Percentiles rank a stretch among this genome's conserved stretches.
These are phyloP conservation scores for Heterotis niloticus DNA, from an alignment of 2,113 vertebrate species.

Conservation along the genomic window DNA sequence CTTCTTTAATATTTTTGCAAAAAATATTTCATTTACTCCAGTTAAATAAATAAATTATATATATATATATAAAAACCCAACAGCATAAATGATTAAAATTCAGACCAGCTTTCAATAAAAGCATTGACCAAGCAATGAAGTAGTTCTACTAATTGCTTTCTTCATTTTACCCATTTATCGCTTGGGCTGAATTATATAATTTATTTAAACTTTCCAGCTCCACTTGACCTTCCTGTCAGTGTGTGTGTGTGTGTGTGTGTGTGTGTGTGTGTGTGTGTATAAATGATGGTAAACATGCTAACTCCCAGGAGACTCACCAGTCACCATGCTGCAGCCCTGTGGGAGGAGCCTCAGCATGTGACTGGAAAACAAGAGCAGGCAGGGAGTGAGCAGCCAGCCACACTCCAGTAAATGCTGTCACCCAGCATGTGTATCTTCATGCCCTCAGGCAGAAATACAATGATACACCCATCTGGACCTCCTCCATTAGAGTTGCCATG, in stretches of 20 bases:
- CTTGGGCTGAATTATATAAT: too few relatives aligned
- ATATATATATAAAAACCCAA: too few relatives aligned
- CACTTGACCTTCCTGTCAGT: neutral
- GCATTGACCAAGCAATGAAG: too few relatives aligned
- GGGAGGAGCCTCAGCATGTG: neutral
- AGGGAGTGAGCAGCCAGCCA: neutral
- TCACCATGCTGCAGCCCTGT: neutral
- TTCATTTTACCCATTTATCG: too few relatives aligned
- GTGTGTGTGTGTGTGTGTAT: neutral
- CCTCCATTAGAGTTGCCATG: neutral
- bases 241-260: slow-evolving; percentile 3
- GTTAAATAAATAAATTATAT: too few relatives aligned
- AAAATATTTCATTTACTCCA: too few relatives aligned
- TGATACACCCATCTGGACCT: neutral
- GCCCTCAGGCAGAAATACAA: slow-evolving; percentile 10
- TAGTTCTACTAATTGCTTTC: too few relatives aligned
- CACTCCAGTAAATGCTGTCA: neutral
- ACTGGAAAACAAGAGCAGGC: neutral
- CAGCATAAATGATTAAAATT: too few relatives aligned
- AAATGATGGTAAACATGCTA: slow-evolving; percentile 13
- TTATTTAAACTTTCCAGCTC: too few relatives aligned
- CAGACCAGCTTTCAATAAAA: too few relatives aligned
- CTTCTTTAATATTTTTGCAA: too few relatives aligned
- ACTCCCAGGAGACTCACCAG: slow-evolving; percentile 16
- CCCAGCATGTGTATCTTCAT: neutral